Evolutionary conservation across 2,797 vertebrate species (phyloP).

Genomic region (Molossus alvarezi): DNA sequence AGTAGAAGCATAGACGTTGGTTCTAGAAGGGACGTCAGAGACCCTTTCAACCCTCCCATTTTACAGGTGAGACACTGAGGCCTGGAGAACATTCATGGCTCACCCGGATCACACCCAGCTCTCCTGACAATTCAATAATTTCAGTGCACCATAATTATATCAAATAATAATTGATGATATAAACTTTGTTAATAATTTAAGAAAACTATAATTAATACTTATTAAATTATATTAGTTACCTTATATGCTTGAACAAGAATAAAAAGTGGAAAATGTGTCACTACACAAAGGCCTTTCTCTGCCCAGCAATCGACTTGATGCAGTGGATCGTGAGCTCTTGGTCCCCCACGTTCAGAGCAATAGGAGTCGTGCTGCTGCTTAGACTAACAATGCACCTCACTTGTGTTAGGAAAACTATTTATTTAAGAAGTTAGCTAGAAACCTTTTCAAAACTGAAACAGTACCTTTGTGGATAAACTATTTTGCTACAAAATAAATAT

Average conservation of each 20-base stretch:
- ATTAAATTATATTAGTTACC: constrained; percentile 30
- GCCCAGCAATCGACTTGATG: not conserved
- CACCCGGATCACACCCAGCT: not conserved
- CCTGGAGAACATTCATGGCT: not conserved
- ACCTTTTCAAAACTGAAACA: constrained; percentile 55
- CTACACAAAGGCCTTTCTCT: not conserved
- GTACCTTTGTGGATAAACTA: constrained; percentile 16
- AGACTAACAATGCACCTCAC: constrained; percentile 49
- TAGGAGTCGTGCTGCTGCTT: constrained; percentile 20
- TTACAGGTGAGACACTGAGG: not conserved
- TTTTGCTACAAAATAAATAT: constrained; percentile 72
- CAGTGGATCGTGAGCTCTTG: not conserved
- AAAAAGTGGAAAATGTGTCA: not conserved
- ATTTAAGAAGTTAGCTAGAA: constrained; percentile 64
- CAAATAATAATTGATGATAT: not conserved
- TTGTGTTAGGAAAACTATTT: constrained; percentile 68
- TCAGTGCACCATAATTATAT: constrained; percentile 7
- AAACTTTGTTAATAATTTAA: constrained; percentile 55
- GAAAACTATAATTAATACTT: constrained; percentile 9
- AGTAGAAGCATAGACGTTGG: not conserved
- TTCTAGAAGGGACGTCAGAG: not conserved
- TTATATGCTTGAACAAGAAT: constrained; percentile 5
- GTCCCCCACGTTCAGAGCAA: constrained; percentile 28
- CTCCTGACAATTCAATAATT: not conserved
- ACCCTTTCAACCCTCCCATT: not conserved